Base-by-base conservation (phyloP, 2,113 vertebrate genomes). In the Paraplagusia blochii region DNA sequence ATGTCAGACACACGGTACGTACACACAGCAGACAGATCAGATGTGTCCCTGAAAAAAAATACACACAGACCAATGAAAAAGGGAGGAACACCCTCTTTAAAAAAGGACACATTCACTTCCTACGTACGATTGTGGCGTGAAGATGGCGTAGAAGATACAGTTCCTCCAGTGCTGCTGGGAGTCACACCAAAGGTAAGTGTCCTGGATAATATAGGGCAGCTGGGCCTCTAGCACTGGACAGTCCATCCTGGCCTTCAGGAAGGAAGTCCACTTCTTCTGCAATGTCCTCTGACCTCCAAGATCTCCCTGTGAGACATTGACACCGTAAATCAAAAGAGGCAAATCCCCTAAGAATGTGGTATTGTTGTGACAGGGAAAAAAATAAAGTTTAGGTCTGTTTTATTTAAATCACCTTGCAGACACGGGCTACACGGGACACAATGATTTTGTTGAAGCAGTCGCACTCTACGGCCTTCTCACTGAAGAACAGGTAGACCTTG, bases 401-500 rank as follows among this genome's bases (percentile, higher is more conserved):
- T 9, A 35, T n/a, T n/a, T n/a, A n/a, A n/a, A n/a, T 79, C 47
- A 93, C 93, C 88, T 91, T 92, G 84, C 93, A 94, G 42, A 94
- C 87, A 0, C 89, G 90, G 7, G 92, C 92, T 8, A 94, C 87
- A 1, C 93, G 87, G 9, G 92, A 90, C 16, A 94, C 90, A 44
- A 88, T 61, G 44, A 91, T 66, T 52, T 91, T 91, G 57, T 69
- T 89, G 79, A 82, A 91, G 76, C 87, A 92, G 58, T 94, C 92
- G 36, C 84, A 93, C 70, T 94, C 93, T 63, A 91, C 73, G 6
- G 92, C 92, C 0, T 62, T 85, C 86, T 94, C 92, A 9, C 83
- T 92, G 81, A 94, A 93, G 88, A 95, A 94, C 48, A 94, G 62
- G 75, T 93, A 94, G 16, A 94, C 77, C 72, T 93, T 93, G 63